Conservation (phyloP, 2,113 vertebrate species). For the Corvus cornix region DNA sequence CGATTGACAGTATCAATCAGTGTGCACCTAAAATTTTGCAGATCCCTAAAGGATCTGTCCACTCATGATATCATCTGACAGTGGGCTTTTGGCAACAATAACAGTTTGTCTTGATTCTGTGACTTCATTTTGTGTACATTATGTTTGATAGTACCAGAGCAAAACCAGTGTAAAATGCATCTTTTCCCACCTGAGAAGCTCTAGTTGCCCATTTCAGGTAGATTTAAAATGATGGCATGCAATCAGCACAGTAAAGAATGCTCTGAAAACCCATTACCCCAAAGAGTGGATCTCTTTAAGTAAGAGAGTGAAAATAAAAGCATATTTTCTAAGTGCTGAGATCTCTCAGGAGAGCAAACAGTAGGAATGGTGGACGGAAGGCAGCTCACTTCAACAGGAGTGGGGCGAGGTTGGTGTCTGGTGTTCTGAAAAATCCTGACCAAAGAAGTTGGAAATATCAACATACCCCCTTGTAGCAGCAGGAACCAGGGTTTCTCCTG, state of each 20-base stretch:
- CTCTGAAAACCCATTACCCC: background rate
- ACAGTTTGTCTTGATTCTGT: background rate
- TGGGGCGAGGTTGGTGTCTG: rapidly evolving
- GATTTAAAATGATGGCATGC: background rate
- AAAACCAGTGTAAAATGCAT: background rate
- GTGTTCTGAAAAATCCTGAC: background rate
- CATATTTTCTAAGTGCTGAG: background rate
- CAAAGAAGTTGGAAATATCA: background rate
- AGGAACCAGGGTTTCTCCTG: background rate
- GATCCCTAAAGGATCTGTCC: background rate
- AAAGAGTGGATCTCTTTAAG: background rate
- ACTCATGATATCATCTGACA: background rate
- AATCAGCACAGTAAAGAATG: background rate
- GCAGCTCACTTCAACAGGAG: background rate
- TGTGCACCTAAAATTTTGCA: background rate
- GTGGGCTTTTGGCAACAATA: background rate
- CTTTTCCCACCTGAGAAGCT: background rate
- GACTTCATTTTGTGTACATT: background rate
- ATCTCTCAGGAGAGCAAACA: background rate
- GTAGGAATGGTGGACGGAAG: background rate
- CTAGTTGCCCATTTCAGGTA: background rate
- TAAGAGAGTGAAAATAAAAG: background rate
- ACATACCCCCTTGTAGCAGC: rapidly evolving
- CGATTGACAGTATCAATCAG: background rate
- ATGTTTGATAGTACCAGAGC: background rate